Conservation (phyloP, 2,797 vertebrate genomes). For the Sarcophilus harrisii region DNA sequence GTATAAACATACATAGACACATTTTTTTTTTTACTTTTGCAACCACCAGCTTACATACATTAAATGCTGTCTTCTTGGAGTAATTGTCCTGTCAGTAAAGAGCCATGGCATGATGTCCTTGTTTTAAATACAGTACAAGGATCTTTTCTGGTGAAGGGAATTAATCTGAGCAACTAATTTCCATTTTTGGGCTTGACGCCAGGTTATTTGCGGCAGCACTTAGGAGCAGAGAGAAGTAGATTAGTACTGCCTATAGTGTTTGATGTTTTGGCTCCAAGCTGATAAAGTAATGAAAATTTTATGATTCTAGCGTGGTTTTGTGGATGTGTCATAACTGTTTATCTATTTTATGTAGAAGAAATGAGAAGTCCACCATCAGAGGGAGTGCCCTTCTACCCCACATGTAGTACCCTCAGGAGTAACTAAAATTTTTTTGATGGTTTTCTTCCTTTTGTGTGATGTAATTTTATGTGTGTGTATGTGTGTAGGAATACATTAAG, state of each 20-base stretch:
- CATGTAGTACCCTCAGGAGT: neutral
- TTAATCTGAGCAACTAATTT: constrained; percentile 79
- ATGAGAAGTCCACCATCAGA: constrained; percentile 10
- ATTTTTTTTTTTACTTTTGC: constrained; percentile 56
- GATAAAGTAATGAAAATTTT: constrained; percentile 71
- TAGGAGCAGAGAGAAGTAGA: constrained; percentile 64
- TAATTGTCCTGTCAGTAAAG: constrained; percentile 72
- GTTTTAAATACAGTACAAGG: constrained; percentile 75
- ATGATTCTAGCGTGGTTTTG: constrained; percentile 66
- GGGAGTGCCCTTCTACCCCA: neutral
- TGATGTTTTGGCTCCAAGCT: constrained; percentile 77
- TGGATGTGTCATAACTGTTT: constrained; percentile 66
- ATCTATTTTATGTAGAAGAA: constrained; percentile 22
- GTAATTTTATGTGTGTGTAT: too few relatives aligned
- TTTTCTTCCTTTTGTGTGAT: neutral
- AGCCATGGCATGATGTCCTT: constrained; percentile 19
- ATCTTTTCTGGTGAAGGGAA: constrained; percentile 69
- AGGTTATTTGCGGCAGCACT: constrained; percentile 55
- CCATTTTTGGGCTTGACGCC: constrained; percentile 70
- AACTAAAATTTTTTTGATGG: neutral
- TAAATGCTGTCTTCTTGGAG: constrained; percentile 61
- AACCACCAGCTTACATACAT: constrained; percentile 53
- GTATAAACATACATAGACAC: too few relatives aligned
- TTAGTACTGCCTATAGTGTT: constrained; percentile 71
- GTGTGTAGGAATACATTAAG: neutral